A percentile compares a stretch with the other conserved stretches of the same genome.
These are phyloP conservation scores for Ictalurus furcatus DNA, from an alignment of 2,113 vertebrate species.

Conservation along the genomic window DNA sequence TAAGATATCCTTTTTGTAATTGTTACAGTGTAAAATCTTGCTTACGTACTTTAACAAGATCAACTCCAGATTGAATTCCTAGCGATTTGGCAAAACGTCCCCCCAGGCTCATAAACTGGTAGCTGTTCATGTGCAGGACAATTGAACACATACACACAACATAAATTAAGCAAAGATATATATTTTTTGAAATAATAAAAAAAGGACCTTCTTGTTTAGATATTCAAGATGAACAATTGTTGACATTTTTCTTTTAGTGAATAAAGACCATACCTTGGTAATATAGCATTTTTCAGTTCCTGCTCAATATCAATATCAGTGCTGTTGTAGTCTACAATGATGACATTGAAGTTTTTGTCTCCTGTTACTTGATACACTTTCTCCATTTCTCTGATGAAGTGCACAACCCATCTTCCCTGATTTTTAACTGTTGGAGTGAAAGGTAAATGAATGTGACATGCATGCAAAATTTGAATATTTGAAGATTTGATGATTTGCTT, in stretches of 20 bases:
- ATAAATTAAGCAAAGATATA: not conserved
- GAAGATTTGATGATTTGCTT: not conserved
- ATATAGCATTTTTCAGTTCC: constrained; percentile 31
- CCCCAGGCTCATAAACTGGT: constrained; percentile 71
- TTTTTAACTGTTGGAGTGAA: constrained; percentile 42
- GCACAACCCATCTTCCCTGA: constrained; percentile 38
- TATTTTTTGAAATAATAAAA: too few species aligned
- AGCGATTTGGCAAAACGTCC: constrained; percentile 82
- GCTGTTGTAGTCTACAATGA: constrained; percentile 42
- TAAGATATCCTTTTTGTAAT: not conserved
- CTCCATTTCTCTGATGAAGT: constrained; percentile 48
- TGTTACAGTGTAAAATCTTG: not conserved
- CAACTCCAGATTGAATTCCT: constrained; percentile 80
- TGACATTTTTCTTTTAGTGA: not conserved
- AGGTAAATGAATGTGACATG: not conserved
- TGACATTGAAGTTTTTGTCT: constrained; percentile 46
- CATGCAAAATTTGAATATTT: too few species aligned
- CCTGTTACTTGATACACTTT: constrained; percentile 33
- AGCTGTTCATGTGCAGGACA: constrained; percentile 64
- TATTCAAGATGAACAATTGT: not conserved
- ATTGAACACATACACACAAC: not conserved
- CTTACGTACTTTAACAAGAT: constrained; percentile 74
- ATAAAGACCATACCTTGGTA: constrained; percentile 34
- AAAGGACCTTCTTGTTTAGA: not conserved
- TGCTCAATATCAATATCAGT: constrained; percentile 35